Conservation (phyloP, 2,113 vertebrate species). For the Trochalopteron elliotii region DNA sequence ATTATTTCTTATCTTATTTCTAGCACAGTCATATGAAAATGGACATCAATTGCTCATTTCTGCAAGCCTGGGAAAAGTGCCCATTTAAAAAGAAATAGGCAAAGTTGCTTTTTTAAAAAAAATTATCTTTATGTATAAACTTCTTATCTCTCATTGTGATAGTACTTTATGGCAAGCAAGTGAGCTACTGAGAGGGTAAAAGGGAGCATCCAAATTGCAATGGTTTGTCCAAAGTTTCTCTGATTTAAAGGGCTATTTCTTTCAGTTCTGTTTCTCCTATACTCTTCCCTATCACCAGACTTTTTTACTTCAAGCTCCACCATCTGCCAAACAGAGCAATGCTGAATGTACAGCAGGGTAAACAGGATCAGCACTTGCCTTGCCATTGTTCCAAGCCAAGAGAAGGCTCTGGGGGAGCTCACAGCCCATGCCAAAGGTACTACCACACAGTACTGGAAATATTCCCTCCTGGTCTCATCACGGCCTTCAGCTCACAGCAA, state of each 20-base stretch:
- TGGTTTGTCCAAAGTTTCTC: not conserved
- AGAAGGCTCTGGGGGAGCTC: accelerated
- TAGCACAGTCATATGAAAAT: not conserved
- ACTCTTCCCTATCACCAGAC: not conserved
- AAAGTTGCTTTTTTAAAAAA: not conserved
- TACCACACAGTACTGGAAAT: not conserved
- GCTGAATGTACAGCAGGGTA: not conserved
- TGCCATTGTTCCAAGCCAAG: not conserved
- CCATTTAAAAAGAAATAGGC: not conserved
- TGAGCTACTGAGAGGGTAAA: not conserved
- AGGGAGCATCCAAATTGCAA: not conserved
- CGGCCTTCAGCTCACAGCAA: not conserved
- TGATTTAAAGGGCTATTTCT: not conserved
- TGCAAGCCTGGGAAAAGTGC: not conserved
- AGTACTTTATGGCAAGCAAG: not conserved
- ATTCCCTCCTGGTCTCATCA: not conserved
- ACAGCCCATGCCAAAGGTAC: not conserved
- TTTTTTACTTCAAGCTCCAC: not conserved
- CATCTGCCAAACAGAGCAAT: not conserved
- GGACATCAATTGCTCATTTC: not conserved
- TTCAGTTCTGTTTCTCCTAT: not conserved
- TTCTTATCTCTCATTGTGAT: not conserved
- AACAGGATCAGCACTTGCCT: not conserved
- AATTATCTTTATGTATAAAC: not conserved
- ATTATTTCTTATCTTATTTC: no score